Base-by-base conservation (phyloP, 2,113 vertebrate genomes). In the Odocoileus virginianus region DNA sequence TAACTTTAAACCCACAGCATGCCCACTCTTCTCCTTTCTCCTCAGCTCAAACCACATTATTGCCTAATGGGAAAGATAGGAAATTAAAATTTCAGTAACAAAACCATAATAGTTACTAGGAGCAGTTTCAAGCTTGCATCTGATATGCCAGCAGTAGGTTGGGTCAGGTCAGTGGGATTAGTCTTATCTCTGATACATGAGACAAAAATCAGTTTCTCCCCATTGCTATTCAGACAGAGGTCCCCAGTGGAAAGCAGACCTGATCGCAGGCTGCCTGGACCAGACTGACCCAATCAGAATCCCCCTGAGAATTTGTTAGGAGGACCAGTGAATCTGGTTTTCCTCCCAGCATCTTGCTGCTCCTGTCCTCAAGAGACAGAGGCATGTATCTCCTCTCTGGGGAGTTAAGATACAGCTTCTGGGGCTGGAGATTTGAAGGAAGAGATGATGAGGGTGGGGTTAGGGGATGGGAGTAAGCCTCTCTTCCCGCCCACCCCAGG, bases 81-180 rank as follows among this genome's bases (percentile, higher is more conserved):
- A 97, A 98, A 98, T 98, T 96, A 98, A 97, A 98, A 94, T 97
- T 98, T 98, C 83, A 97, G 93, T 84, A 91, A 97, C 85, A 97
- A 97, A 98, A 97, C 91, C 94, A 97, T 87, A 78, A 78, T 45
- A 93, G 54, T 93, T 64, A 95, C 88, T 40, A 83, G 89, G 83
- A 95, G 54, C 76, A 79, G 54, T 88, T 94, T 93, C 58, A 84
- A 97, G 54, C 21, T 71, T 81, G 17, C n/a, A 50, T 94, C 61
- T 96, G 71, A 95, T 79, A 79, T 30, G n/a, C n/a, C 58, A 67
- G 55, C 27, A 21, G 13, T 50, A 47, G 50, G 71, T 57, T 95
- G 54, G 57, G 52, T 94, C 67, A 87, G 86, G 78, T 89, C 88
- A 50, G 33, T 60, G 50, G 57, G 54, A 97, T 83, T 87, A 54